Base-by-base conservation (phyloP, 2,113 vertebrate genomes). In the Oenanthe oenanthe region DNA sequence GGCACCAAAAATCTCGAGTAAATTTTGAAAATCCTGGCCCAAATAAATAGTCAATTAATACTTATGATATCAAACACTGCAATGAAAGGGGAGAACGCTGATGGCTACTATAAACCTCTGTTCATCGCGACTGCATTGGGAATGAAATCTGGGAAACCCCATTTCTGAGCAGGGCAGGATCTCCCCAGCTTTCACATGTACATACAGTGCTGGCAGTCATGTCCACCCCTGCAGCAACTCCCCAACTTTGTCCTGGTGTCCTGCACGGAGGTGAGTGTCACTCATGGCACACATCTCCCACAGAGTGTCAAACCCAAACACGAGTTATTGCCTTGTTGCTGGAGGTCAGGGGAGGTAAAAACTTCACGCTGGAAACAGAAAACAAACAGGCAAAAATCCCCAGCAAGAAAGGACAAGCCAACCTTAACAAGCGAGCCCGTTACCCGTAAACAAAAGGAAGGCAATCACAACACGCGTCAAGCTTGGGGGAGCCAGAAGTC, bases 331-430 rank as follows among this genome's bases (percentile, higher is more conserved):
- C 77, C 58, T 68, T 77, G 67, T 68, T 73, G 32, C 31, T 72
- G 51, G 60, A 95, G 89, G 94, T 96, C 95, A 87, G 17, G 40
- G n/a, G 51, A 97, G 94, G 92, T 96, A 88, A 97, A 95, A 48
- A 16, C 57, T 92, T 85, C 60, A 58, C 42, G 17, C 67, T 68
- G 84, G 80, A 96, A 96, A 76, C 40, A 87, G 65, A 94, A 86
- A 82, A 65, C 51, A 93, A 95, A 82, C 56, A 85, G 43, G 36
- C 6, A 81, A 91, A 95, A 94, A 94, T 94, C 79, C 92, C 79
- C 77, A 91, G 81, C 93, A 95, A 95, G 93, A 96, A 97, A 75
- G 84, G 79, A 95, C 96, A 97, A 93, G 92, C 89, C 92, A 95
- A 87, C 58, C 79, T 92, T 83, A 96, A 85, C 70, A 72, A 94